A percentile compares a stretch with the other conserved stretches of the same genome.
phyloP scores from a whole-genome alignment of 23 tunicate species.

The Halocynthia roretzi region DNA sequence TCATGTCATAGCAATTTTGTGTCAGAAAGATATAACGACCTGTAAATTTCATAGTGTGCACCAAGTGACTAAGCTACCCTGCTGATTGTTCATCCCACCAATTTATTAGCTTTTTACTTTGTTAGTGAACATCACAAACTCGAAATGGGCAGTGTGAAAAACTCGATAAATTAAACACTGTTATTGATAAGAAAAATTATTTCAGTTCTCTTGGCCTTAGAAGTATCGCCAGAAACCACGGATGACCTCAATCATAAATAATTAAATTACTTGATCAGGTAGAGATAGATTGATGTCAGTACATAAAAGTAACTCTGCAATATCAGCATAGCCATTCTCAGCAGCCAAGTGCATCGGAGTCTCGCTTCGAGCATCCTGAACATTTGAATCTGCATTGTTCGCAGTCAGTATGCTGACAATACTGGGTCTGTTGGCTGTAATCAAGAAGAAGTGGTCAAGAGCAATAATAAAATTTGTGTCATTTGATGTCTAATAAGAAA shows the following conservation, averaged over 20 bases:
- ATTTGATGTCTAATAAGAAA: too few relatives aligned
- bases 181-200: too few relatives aligned
- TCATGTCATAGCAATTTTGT: too few relatives aligned
- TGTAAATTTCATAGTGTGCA: too few relatives aligned
- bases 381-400: conserved; percentile 63
- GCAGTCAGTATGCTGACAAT: conserved; percentile 36
- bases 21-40: too few relatives aligned
- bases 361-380: conserved; percentile 82
- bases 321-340: conserved; percentile 79
- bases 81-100: too few relatives aligned
- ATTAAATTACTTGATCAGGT: conserved; percentile 28
- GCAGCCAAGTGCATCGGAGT: conserved; percentile 89
- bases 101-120: too few relatives aligned
- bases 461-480: background rate
- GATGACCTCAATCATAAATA: background rate
- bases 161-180: too few relatives aligned
- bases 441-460: background rate
- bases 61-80: too few relatives aligned
- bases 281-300: conserved; percentile 31
- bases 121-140: too few relatives aligned
- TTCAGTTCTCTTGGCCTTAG: background rate
- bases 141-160: too few relatives aligned
- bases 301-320: conserved; percentile 64
- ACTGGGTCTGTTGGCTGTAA: conserved; percentile 8
- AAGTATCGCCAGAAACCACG: background rate